phyloP scores from a whole-genome alignment of 2,113 vertebrate genomes.

The Mus spicilegus region DNA sequence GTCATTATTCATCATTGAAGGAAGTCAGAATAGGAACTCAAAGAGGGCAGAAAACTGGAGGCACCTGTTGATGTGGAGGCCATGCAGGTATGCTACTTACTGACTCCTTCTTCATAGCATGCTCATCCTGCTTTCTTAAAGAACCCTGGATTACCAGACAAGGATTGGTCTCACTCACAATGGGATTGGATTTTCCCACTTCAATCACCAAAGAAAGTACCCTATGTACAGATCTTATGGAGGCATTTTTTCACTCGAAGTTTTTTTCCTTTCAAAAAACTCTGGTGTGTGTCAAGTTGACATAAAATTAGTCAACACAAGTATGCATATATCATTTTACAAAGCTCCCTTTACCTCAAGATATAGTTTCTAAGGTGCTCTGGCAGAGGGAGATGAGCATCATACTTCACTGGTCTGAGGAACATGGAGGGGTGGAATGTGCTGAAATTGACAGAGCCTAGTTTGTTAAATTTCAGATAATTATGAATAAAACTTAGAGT shows the following conservation, averaged over 20 bases:
- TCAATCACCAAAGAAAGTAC: background rate
- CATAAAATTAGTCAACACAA: background rate
- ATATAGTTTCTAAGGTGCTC: background rate
- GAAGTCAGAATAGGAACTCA: background rate
- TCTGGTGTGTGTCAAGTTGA: background rate
- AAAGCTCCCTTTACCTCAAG: background rate
- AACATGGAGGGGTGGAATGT: background rate
- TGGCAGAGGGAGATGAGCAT: background rate
- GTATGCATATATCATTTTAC: background rate
- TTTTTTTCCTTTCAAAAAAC: background rate
- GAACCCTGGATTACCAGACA: background rate
- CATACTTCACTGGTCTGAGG: background rate
- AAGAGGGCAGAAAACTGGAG: background rate
- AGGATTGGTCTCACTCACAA: background rate
- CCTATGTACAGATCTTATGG: background rate
- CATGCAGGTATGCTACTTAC: background rate
- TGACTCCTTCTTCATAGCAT: background rate
- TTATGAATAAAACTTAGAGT: background rate
- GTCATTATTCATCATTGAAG: background rate
- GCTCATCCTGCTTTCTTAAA: background rate
- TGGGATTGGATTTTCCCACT: no score
- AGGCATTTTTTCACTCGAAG: background rate
- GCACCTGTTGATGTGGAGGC: background rate
- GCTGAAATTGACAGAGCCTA: background rate
- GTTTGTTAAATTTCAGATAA: background rate